Evolutionary conservation across 2,797 vertebrate genomes (phyloP), one percentile per base, ranked within the genome.

Genomic region (Linurgus olivaceus): DNA sequence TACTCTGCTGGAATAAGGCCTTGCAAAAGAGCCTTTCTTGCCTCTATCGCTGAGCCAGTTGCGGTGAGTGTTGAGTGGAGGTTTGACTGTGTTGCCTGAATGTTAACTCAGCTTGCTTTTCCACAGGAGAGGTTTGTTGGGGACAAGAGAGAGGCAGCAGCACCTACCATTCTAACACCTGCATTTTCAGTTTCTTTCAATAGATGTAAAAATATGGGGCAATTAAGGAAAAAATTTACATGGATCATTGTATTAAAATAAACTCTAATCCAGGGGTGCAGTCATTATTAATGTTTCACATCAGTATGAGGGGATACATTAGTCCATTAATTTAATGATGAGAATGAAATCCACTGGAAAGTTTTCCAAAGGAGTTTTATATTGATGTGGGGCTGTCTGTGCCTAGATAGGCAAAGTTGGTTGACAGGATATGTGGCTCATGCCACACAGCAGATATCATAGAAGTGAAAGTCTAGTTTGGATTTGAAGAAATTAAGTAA

Each of bases 231-330:
- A 72, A 63, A 35, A 20, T 51, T 92, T 62, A 65, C 68, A 92
- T 73, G 58, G 48, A 86, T 86, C 28, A 87, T 86, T 94, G 59
- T 76, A 95, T 92, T 71, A 79, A 92, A 86, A 86, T 87, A 79
- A 90, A 67, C 35, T 58, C 31, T 72, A 79, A 70, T 82, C 55
- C 17, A 80, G 29, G 7, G n/a, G 9, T 66, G 9, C 33, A n/a
- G 29, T 76, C 77, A 14, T 73, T 92, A 86, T 85, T 90, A 87
- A 72, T 74, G 28, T 77, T 81, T 45, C 10, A 63, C 28, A 29
- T 78, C 42, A 35, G 9, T 85, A 70, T 42, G 51, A 94, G 17
- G 57, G 48, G 26, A 83, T 47, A 33, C 51, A 15, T 90, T 78
- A 85, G 47, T 73, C 13, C 17, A 61, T 42, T 76, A 85, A 85